Base-by-base conservation (phyloP, 2,888 invertebrate species). In the Drosophila buzzatii region DNA sequence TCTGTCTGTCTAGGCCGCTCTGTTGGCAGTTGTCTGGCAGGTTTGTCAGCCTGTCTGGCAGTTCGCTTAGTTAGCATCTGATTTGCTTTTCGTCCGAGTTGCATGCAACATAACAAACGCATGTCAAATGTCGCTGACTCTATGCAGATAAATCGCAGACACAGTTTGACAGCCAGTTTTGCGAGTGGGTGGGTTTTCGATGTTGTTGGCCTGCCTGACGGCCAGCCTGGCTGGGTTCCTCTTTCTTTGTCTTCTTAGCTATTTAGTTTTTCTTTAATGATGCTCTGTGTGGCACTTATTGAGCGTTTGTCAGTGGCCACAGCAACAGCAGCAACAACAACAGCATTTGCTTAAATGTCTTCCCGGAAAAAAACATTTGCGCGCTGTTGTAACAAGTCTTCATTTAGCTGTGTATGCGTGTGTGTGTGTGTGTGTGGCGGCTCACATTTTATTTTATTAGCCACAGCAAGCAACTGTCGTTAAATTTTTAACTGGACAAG, bases 81-180 rank as follows among this genome's bases (percentile, higher is more conserved):
- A 76, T 79, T 79, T 82, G 80, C 76, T 42, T 33, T 45, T 31
- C 52, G 52, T 56, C 47, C 45, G 47, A 42, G 33, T 51, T 53
- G 41, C 16, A 44, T 59, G 33, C 57, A 75, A 66, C 35, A 55
- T 41, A 75, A 81, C 41, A 55, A 82, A 84, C 85, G 85, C 81
- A 88, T 90, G 90, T 91, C 90, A 91, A 86, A 90, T 86, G 90
- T 89, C 88, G 49, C 61, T 41, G 44, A 53, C 61, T 73, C 60
- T 62, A 69, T 75, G 70, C 79, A 64, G 84, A 80, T 82, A 77
- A 78, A 86, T 86, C 76, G 53, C 70, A 63, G 64, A 70, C 70
- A 62, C 68, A 59, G 78, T 61, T 68, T 84, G 81, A 81, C 73
- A 65, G 68, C 55, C 75, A 39, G 42, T 39, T 65, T 20, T 10